These are phyloP conservation scores for Orcinus orca DNA, from an alignment of 2,113 vertebrate genomes.

Conservation along the genomic window DNA sequence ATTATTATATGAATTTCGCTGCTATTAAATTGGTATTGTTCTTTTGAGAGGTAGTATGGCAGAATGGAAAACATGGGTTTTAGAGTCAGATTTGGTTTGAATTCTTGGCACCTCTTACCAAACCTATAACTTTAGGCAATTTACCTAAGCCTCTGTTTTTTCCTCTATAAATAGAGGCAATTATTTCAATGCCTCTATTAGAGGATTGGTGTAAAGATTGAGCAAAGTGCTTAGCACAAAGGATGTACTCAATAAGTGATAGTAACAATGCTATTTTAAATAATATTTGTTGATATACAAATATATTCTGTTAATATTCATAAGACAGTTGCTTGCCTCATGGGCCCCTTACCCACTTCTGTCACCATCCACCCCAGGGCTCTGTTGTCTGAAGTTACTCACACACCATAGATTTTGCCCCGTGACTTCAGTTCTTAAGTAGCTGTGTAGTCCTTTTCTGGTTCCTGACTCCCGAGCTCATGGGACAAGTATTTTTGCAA, in stretches of 20 bases:
- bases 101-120: not conserved
- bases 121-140: not conserved
- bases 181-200: not conserved
- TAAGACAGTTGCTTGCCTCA: not conserved
- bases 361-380: not conserved
- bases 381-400: not conserved
- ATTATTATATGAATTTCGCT: not conserved
- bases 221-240: slow-evolving; percentile 3
- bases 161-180: not conserved
- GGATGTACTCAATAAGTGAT: not conserved
- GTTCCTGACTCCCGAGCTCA: slow-evolving; percentile 11
- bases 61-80: slow-evolving; percentile 19
- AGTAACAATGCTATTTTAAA: slow-evolving; percentile 27
- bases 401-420: not conserved
- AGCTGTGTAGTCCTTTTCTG: not conserved
- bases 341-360: not conserved
- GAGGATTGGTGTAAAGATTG: not conserved
- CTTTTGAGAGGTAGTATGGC: not conserved
- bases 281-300: not conserved
- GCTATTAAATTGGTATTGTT: not conserved
- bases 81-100: slow-evolving; percentile 9
- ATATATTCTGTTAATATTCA: slow-evolving; percentile 25
- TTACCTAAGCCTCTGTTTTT: slow-evolving; percentile 33
- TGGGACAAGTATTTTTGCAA: slow-evolving; percentile 55
- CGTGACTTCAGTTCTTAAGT: slow-evolving; percentile 23